Evolutionary conservation across 2,797 vertebrate species (phyloP).

Genomic region (Sebastes diploproa): DNA sequence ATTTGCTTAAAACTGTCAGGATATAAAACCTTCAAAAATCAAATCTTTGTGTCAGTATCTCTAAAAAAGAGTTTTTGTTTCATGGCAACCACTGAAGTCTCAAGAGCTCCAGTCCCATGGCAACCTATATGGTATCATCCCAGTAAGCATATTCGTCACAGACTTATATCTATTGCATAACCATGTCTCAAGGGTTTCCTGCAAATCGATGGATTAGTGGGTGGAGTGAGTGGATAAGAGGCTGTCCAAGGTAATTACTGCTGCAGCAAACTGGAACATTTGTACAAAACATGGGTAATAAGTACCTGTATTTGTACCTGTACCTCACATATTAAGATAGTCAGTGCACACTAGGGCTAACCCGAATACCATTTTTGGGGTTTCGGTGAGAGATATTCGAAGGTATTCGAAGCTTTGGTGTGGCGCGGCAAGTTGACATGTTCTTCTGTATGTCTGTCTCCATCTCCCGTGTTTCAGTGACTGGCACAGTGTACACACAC

Average conservation of each 20-base stretch:
- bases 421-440: too few species aligned
- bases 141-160: constrained; percentile 47
- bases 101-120: constrained; percentile 45
- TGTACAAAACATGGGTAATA: neutral
- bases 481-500: too few species aligned
- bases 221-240: constrained; percentile 56
- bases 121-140: constrained; percentile 42
- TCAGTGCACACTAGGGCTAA: too few species aligned
- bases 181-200: constrained; percentile 50
- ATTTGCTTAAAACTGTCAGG: neutral
- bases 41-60: neutral
- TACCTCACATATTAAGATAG: neutral
- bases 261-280: constrained; percentile 14
- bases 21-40: neutral
- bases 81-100: constrained; percentile 31
- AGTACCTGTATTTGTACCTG: neutral
- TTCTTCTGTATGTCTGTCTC: too few species aligned
- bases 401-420: too few species aligned
- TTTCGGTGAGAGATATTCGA: too few species aligned
- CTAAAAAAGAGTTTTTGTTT: constrained; percentile 9
- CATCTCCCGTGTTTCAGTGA: too few species aligned
- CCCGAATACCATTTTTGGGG: too few species aligned
- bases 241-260: constrained; percentile 39
- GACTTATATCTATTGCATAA: constrained; percentile 70
- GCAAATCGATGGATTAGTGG: constrained; percentile 63